Base-by-base conservation (phyloP, 2,113 vertebrate genomes). In the Perognathus longimembris region DNA sequence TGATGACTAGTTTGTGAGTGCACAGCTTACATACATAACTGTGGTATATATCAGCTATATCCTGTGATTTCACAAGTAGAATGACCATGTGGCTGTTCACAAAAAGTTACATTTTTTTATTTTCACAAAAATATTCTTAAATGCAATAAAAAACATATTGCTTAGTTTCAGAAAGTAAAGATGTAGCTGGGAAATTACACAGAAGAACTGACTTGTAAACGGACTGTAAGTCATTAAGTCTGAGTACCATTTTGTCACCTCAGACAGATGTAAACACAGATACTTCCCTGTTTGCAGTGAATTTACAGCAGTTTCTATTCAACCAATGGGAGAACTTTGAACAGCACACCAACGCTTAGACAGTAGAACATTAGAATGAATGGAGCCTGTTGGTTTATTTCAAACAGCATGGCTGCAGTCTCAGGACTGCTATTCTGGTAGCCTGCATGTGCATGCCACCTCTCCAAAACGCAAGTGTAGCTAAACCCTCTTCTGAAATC, bases 111-210 rank as follows among this genome's bases (percentile, higher is more conserved):
- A 36, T 95, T 94, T 86, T 97, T 91, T 81, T 38, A 75, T 78
- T 92, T 97, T 81, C 70, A 94, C 79, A 92, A 89, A 90, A 80
- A 97, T 90, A 38, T 11, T 7, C 5, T 94, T 96, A 81, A 93
- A 95, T 81, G 81, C 88, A 94, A 75, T 89, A 88, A 94, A 93
- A 94, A 93, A 71, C 77, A 64, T 85, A 90, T 75, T 77, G 15
- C 59, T 17, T 92, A 28, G 84, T 95, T 93, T 94, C 79, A 93
- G 40, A 95, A 79, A 96, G 79, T 50, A 95, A 89, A 61, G 26
- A n/a, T 73, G 89, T 88, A 45, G 82, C 87, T 70, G 85, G 89
- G 73, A 88, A 90, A 94, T 67, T 50, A 89, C 76, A 71, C 69
- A 70, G 69, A 92, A 84, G 38, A 66, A 66, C 34, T n/a, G 45